Percentiles rank a stretch among this genome's conserved stretches.
Evolutionary conservation across 2,888 invertebrate species (phyloP).

Genomic region (Drosophila diplacantha): DNA sequence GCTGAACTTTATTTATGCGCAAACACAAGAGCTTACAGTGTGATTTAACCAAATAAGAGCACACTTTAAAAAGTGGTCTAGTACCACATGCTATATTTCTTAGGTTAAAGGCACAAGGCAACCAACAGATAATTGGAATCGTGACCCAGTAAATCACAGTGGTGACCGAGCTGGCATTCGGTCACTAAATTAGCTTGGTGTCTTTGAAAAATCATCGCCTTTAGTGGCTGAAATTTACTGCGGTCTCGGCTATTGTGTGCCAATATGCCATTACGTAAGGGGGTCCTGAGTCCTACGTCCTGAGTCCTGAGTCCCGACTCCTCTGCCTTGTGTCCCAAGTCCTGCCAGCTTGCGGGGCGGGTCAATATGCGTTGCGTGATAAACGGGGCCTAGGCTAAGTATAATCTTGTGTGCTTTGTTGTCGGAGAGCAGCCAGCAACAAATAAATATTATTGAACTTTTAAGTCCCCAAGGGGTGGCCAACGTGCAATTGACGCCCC

Average conservation of each 20-base stretch:
- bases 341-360: slow-evolving; percentile 15
- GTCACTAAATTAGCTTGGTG: slow-evolving; percentile 60
- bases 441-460: slow-evolving; percentile 72
- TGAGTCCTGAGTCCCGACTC: not conserved
- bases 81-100: not conserved
- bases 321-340: not conserved
- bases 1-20: not conserved
- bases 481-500: slow-evolving; percentile 47
- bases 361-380: slow-evolving; percentile 62
- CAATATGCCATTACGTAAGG: slow-evolving; percentile 22
- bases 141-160: slow-evolving; percentile 49
- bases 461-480: slow-evolving; percentile 58
- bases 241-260: slow-evolving; percentile 24
- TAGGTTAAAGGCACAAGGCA: slow-evolving; percentile 17
- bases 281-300: slow-evolving; percentile 13
- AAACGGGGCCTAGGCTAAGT: slow-evolving; percentile 48
- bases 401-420: slow-evolving; percentile 66
- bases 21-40: not conserved
- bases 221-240: slow-evolving; percentile 53
- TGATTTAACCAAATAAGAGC: not conserved
- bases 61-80: not conserved
- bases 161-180: slow-evolving; percentile 46
- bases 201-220: slow-evolving; percentile 48
- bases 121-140: slow-evolving; percentile 34
- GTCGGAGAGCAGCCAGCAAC: slow-evolving; percentile 67